A percentile compares a stretch with the other conserved stretches of the same genome.
phyloP scores from a whole-genome alignment of 2,888 invertebrate genomes.

The Amphipoea oculea region DNA sequence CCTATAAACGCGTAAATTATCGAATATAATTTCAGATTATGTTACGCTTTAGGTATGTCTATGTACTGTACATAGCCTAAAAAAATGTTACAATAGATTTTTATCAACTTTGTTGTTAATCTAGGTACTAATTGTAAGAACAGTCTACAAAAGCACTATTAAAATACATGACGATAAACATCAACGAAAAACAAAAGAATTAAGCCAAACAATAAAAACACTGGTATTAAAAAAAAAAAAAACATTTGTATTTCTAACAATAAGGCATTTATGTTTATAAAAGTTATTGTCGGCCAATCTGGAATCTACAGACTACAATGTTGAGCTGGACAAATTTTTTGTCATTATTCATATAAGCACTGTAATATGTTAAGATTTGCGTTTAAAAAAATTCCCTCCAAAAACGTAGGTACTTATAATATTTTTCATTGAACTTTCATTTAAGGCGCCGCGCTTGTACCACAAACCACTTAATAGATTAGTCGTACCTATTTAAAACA shows the following conservation, averaged over 20 bases:
- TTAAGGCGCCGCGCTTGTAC: not conserved
- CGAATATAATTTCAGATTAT: not conserved
- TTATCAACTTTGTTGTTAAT: not conserved
- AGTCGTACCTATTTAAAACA: not conserved
- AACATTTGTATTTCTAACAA: conserved; percentile 40
- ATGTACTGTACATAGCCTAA: not conserved
- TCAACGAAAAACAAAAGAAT: conserved; percentile 47
- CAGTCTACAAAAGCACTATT: not conserved
- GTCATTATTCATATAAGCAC: not conserved
- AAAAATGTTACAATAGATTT: not conserved
- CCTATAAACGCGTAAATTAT: not conserved
- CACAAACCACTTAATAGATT: not conserved
- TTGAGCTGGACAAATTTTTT: not conserved
- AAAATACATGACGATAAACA: conserved; percentile 29
- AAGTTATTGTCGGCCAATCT: conserved; percentile 18
- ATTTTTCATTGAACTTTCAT: too few species aligned
- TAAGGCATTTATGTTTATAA: conserved; percentile 12
- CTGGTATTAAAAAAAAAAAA: conserved; percentile 3
- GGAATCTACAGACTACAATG: not conserved
- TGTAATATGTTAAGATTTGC: not conserved
- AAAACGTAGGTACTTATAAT: too few species aligned
- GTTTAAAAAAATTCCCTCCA: too few species aligned
- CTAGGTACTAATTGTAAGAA: not conserved
- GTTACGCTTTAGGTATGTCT: not conserved
- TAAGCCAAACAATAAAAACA: conserved; percentile 29